Conservation (phyloP, 2,797 vertebrate species). For the Mormyrus hasselquistii region DNA sequence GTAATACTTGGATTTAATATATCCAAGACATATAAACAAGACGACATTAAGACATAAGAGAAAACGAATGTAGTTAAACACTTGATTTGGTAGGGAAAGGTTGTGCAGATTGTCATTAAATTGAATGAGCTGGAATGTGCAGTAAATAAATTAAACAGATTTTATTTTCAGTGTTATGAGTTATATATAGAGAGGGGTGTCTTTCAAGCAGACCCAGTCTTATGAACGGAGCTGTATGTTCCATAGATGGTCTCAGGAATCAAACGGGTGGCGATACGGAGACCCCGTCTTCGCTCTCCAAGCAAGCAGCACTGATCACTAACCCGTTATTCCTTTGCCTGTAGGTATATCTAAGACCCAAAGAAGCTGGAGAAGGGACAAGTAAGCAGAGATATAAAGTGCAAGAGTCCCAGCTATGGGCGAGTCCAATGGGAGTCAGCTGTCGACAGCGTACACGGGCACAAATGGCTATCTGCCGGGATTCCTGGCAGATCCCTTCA, state of each 20-base stretch:
- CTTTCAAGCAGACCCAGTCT: neutral
- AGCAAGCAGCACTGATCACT: neutral
- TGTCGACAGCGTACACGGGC: slow-evolving; percentile 31
- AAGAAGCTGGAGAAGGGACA: neutral
- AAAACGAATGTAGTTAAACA: neutral
- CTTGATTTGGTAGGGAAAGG: neutral
- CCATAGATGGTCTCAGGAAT: neutral
- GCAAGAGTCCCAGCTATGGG: slow-evolving; percentile 44
- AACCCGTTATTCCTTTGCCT: neutral
- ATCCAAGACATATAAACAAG: neutral
- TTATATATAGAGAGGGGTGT: neutral
- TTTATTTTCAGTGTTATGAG: neutral
- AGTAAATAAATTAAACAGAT: neutral
- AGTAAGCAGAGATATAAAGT: neutral
- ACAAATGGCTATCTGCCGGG: slow-evolving; percentile 36
- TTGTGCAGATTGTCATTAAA: neutral
- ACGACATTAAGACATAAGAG: neutral
- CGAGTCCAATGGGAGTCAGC: slow-evolving; percentile 52
- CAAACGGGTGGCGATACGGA: neutral
- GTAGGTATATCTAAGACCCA: neutral
- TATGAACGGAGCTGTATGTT: neutral
- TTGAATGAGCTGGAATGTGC: neutral
- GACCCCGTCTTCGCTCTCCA: neutral
- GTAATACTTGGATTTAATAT: neutral
- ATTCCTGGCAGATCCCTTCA: slow-evolving; percentile 55